phyloP scores from a whole-genome alignment of 2,888 invertebrate genomes.

The Onchidella celtica region DNA sequence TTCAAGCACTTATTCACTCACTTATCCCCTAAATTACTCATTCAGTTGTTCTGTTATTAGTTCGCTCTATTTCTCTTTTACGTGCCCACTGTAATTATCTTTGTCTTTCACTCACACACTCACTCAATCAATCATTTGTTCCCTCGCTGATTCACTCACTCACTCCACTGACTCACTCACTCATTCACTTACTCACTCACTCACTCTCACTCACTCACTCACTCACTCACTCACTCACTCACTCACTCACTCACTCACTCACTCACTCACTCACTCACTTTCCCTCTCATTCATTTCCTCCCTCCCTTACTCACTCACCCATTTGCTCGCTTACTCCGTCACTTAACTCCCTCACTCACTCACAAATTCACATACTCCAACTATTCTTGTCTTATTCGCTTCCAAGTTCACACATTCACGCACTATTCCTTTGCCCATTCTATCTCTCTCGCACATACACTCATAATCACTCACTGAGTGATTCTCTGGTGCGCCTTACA shows the following conservation, averaged over 20 bases:
- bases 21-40: too few species aligned
- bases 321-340: not conserved
- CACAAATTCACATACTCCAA: not conserved
- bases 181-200: not conserved
- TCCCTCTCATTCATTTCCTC: not conserved
- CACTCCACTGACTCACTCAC: not conserved
- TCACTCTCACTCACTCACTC: not conserved
- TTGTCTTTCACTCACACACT: too few species aligned
- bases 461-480: too few species aligned
- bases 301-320: not conserved
- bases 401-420: too few species aligned
- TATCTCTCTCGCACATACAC: too few species aligned
- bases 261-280: constrained; percentile 14
- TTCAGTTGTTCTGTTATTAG: too few species aligned
- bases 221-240: not conserved
- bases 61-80: too few species aligned
- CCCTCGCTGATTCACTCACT: not conserved
- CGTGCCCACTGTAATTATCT: too few species aligned
- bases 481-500: too few species aligned
- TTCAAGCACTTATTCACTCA: too few species aligned
- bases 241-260: not conserved
- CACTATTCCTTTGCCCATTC: too few species aligned
- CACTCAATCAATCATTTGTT: not conserved
- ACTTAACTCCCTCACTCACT: not conserved
- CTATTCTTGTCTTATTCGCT: not conserved